Conservation (phyloP, 1,140 invertebrate species). For the Trachelipus rathkii region DNA sequence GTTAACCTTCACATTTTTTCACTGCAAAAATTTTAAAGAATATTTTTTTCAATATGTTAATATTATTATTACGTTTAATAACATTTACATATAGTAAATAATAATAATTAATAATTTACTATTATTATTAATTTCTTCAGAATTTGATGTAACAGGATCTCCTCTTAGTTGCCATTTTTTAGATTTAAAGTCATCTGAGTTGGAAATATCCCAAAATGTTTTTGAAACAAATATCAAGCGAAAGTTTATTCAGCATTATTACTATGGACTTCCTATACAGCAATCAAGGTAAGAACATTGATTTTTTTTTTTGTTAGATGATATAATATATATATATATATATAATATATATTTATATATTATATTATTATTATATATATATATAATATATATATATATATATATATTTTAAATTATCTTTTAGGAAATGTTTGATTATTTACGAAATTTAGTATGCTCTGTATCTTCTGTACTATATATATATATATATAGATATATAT, state of each 20-base stretch:
- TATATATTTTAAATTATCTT: too few relatives aligned
- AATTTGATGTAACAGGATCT: not conserved
- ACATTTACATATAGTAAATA: not conserved
- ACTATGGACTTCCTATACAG: not conserved
- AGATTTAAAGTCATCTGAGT: not conserved
- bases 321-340: too few relatives aligned
- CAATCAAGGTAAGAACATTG: not conserved
- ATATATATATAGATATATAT: too few relatives aligned
- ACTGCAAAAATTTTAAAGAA: not conserved
- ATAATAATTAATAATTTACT: not conserved
- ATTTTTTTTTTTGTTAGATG: not conserved
- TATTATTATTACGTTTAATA: not conserved
- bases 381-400: too few relatives aligned
- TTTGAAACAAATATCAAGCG: not conserved
- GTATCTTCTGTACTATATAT: too few relatives aligned
- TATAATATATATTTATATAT: too few relatives aligned
- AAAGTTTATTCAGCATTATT: not conserved
- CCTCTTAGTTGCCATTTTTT: not conserved
- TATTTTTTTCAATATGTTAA: not conserved
- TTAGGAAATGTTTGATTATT: too few relatives aligned
- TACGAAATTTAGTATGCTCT: too few relatives aligned
- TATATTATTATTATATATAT: too few relatives aligned
- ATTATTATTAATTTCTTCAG: not conserved
- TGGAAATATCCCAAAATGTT: not conserved
- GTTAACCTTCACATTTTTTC: not conserved